Conservation (phyloP, 2,888 invertebrate species). For the Ceraclea dissimilis region DNA sequence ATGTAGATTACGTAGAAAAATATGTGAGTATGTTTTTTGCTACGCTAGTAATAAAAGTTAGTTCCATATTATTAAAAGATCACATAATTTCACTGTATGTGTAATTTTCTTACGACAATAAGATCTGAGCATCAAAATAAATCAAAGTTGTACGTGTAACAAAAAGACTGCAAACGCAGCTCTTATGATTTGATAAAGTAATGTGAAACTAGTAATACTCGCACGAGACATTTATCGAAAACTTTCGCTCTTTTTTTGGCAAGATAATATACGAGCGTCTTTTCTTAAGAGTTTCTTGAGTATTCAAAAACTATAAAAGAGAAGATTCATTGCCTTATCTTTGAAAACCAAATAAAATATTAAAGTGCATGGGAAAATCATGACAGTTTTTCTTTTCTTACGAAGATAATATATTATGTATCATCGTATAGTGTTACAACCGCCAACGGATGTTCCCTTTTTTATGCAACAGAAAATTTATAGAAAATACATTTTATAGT, state of each 20-base stretch:
- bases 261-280: background rate
- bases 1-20: too few species aligned
- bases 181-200: too few species aligned
- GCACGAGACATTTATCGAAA: background rate
- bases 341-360: background rate
- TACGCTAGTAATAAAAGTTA: too few species aligned
- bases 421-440: background rate
- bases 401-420: background rate
- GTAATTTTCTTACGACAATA: too few species aligned
- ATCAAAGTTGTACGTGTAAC: too few species aligned
- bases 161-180: too few species aligned
- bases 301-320: background rate
- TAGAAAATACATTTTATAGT: background rate
- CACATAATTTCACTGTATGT: too few species aligned
- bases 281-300: background rate
- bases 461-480: background rate
- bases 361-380: background rate
- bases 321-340: background rate
- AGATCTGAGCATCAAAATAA: too few species aligned
- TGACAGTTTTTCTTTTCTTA: background rate
- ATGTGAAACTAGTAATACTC: too few species aligned
- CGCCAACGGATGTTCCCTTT: background rate
- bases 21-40: too few species aligned
- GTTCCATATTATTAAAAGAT: too few species aligned
- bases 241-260: conserved; percentile 1